Evolutionary conservation across 2,113 vertebrate genomes (phyloP), one percentile per base, ranked within the genome.

Genomic region (Hemiprocne comata): DNA sequence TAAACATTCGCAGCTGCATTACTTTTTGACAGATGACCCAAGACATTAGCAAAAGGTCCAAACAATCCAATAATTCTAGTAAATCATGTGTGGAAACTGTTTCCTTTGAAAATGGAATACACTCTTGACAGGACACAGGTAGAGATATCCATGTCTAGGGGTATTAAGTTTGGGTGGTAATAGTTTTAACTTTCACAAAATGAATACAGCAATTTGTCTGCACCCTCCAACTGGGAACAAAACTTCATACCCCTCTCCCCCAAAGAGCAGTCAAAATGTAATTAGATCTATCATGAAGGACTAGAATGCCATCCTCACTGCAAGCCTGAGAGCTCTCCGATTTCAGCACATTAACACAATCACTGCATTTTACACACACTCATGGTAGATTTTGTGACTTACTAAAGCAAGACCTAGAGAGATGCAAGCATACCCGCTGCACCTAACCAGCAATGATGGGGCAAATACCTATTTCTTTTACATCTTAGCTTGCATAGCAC

Each of bases 151-250:
- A 61, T 83, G 78, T 94, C 85, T 86, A 65, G 58, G 85, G 61
- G 94, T 80, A 72, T 73, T 89, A 94, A 87, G 81, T 89, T 86
- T 73, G 93, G 62, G 58, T 94, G 89, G 89, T 94, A 97, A 95
- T 19, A 64, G 53, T 82, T 94, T 96, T 97, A 62, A 95, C 90
- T 97, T 97, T 95, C 95, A 95, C 78, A 93, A 82, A 97, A 90
- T 65, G 71, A 95, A 95, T 66, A 87, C 84, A 89, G 76, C 19
- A 10, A 72, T 92, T 94, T 69, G 93, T 78, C 90, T 73, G 21
- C 85, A 83, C 60, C 87, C 91, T 96, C 87, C 89, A 96, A 91
- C 83, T 61, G 58, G 90, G 76, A 55, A 78, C 34, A 88, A 87
- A 90, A 61, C 53, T 65, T 65, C 90, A 93, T 46, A 46, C 2